Base-by-base conservation (phyloP, 1,140 invertebrate species). In the Pissodes strobi region DNA sequence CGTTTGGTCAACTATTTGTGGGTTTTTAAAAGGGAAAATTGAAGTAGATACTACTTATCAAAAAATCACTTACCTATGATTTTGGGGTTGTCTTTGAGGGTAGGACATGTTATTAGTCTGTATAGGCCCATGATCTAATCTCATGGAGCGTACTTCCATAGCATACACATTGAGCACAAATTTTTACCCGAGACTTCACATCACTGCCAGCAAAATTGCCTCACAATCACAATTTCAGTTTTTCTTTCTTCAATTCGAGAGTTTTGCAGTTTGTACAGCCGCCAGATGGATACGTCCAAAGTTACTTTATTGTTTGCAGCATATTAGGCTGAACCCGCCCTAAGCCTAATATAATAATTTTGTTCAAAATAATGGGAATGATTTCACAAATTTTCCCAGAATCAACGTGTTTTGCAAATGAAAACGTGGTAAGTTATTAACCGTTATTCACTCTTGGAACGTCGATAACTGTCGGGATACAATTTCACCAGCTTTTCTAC, bases 141-240 rank as follows among this genome's bases (percentile, higher is more conserved):
- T 72, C 69, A 74, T 66, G 66, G 73, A 74, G 60, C 72, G 72
- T 67, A 74, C 71, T 74, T 74, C 73, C 73, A 74, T 74, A 72
- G 67, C 73, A 73, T 70, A 71, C 65, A 73, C 72, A 73, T 69
- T 70, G 67, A 73, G 64, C 70, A 70, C 67, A 66, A 69, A 59
- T 69, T 52, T 52, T 58, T 60, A 46, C 49, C 13, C 60, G 27
- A 61, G 66, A 69, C 57, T 45, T 70, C 52, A 60, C 61, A 63
- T 64, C 69, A 51, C 48, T 64, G 56, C 58, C 39, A 30, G 17
- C 27, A 38, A 19, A 56, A 51, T 43, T 25, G 18, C 25, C 8
- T 30, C 61, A 63, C 27, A 66, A 19, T 48, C 57, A 69, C 57
- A 69, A 58, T 13, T 46, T 46, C 17, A 25, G 22, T 46, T 43